Evolutionary conservation across 2,113 vertebrate genomes (phyloP).

Genomic region (Amblyornis subalaris): DNA sequence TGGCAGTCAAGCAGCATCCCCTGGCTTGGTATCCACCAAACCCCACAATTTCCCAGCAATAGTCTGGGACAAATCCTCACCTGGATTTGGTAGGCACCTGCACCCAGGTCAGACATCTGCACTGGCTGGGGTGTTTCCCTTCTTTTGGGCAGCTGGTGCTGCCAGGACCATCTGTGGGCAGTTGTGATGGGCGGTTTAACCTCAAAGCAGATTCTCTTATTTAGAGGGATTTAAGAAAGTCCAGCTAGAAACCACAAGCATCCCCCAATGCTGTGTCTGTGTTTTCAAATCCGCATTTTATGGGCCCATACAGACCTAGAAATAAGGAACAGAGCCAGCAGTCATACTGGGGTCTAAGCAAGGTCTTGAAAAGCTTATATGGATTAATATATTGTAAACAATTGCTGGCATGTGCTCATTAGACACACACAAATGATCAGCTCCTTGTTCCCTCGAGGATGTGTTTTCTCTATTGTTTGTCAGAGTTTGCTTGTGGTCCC

Average conservation of each 20-base stretch:
- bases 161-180: fast-evolving
- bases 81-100: neutral
- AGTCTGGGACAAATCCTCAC: neutral
- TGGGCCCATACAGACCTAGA: neutral
- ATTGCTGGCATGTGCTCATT: neutral
- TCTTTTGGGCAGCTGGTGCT: neutral
- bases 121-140: neutral
- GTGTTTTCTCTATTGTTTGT: neutral
- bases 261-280: fast-evolving
- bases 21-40: neutral
- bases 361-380: neutral
- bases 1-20: neutral
- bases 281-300: neutral
- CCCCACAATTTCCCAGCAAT: neutral
- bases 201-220: neutral
- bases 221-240: neutral
- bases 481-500: neutral
- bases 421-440: neutral
- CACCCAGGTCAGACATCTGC: neutral
- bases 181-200: neutral
- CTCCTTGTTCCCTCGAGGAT: neutral
- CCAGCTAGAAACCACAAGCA: neutral
- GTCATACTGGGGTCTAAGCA: neutral
- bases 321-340: neutral
- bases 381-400: neutral